Evolutionary conservation across 1,140 invertebrate genomes (phyloP).

Genomic region (Drosophila tsacasi): DNA sequence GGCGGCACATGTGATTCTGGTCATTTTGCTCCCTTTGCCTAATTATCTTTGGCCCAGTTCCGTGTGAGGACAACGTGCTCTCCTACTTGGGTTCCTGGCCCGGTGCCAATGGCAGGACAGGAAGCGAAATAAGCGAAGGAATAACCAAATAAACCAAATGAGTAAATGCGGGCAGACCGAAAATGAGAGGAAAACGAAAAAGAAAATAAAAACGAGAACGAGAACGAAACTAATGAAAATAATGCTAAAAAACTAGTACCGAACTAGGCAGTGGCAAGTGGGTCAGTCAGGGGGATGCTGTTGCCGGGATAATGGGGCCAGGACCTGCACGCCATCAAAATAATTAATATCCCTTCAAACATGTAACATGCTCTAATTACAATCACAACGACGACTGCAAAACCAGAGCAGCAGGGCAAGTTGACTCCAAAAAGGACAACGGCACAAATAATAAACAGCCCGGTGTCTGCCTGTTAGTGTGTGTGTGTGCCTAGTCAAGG

Average conservation of each 20-base stretch:
- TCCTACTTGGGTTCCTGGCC: constrained; percentile 9
- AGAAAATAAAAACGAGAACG: neutral
- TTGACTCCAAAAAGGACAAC: constrained; percentile 40
- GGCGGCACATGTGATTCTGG: constrained; percentile 16
- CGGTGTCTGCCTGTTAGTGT: constrained; percentile 6
- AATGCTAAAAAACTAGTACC: constrained; percentile 38
- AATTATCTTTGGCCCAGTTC: constrained; percentile 44
- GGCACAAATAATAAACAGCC: constrained; percentile 23
- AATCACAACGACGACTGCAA: constrained; percentile 51
- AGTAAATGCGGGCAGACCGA: constrained; percentile 36
- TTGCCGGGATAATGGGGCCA: constrained; percentile 31
- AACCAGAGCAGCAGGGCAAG: constrained; percentile 16
- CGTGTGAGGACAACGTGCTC: constrained; percentile 16
- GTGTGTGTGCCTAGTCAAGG: constrained; percentile 38
- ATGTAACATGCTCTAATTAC: constrained; percentile 78
- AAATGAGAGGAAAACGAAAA: constrained; percentile 36
- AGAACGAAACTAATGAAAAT: constrained; percentile 48
- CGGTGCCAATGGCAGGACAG: constrained; percentile 22
- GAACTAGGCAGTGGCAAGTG: constrained; percentile 18
- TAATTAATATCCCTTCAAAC: constrained; percentile 80
- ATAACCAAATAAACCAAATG: constrained; percentile 37
- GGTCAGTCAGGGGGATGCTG: constrained; percentile 59
- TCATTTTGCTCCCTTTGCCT: constrained; percentile 14
- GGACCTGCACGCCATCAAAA: constrained; percentile 64
- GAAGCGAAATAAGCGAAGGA: constrained; percentile 42